Evolutionary conservation across 1,140 invertebrate genomes (phyloP), one percentile per base, ranked within the genome.

Genomic region (Cherax destructor): DNA sequence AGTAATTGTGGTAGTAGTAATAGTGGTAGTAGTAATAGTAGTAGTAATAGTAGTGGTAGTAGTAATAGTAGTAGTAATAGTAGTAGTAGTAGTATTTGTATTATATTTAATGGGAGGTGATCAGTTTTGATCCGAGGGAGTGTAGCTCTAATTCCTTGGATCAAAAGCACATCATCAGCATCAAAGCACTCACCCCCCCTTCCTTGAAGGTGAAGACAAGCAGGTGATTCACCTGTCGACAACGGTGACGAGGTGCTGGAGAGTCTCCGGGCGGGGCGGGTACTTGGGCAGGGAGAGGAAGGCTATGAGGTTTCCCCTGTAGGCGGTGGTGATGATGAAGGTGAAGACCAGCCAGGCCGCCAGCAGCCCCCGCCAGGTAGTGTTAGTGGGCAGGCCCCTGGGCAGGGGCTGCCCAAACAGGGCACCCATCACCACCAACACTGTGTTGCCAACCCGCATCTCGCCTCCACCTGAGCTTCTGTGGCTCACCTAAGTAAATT

Each of bases 261-360:
- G 77, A 9, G n/a, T 50, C 78, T 88, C 86, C 11, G 86, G 77
- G 2, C 78, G 56, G 11, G 76, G 56, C 56, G 86, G 86, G 76
- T 47, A 88, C 61, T 80, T 61, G 1, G 86, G 86, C 18, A 80
- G 52, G 6, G 78, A 41, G 6, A 88, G 86, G 21, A 50, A 88
- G 41, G 85, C 85, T 4, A 52, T 86, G 50, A 86, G 85, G 41
- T 86, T 86, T 5, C 72, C 85, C 10, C 85, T 4, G 85, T 86
- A 86, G 24, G 85, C 85, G 16, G 47, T 16, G 9, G 74, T 72
- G 21, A 86, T 41, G 74, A 86, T 24, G n/a, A 78, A 10, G 30
- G 74, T 24, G 85, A 86, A 86, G 6, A 78, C 1, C 5, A 86
- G 52, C 85, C 85, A 86, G 24, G 85, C 11, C 21, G 4, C 85